Evolutionary conservation across 2,113 vertebrate genomes (phyloP).

Genomic region (Callospermophilus lateralis): DNA sequence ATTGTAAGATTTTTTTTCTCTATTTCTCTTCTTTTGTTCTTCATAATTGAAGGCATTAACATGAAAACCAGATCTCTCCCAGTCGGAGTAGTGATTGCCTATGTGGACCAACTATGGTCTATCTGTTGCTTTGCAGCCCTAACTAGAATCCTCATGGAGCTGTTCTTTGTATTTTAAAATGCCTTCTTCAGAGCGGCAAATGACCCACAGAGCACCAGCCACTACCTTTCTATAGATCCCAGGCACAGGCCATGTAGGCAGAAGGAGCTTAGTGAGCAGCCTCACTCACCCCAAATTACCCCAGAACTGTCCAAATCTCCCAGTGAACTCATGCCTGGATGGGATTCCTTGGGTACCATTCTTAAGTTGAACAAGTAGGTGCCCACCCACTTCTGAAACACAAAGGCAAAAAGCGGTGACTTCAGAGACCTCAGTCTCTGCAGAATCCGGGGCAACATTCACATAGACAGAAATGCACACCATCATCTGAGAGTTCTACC

Average conservation of each 20-base stretch:
- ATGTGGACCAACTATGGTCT: neutral
- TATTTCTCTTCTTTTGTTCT: slow-evolving; percentile 64
- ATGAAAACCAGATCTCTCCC: slow-evolving; percentile 48
- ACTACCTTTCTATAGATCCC: too few relatives aligned
- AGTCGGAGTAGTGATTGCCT: neutral
- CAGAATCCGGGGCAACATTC: neutral
- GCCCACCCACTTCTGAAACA: neutral
- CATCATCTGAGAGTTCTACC: neutral
- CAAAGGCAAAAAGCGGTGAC: neutral
- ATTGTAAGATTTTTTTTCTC: slow-evolving; percentile 32
- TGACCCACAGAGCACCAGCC: neutral
- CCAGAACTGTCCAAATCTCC: neutral
- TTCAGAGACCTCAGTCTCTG: neutral
- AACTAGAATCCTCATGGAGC: neutral
- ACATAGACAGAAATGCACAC: fast-evolving
- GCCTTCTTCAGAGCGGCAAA: neutral
- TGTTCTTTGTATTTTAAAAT: neutral
- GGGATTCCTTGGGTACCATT: neutral
- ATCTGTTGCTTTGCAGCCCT: neutral
- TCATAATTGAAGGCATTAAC: slow-evolving; percentile 59
- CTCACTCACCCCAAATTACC: too few relatives aligned
- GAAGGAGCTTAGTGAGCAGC: neutral
- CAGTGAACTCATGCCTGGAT: neutral
- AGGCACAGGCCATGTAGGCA: too few relatives aligned
- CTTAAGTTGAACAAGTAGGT: neutral